Evolutionary conservation across 2,888 invertebrate genomes (phyloP).

Genomic region (Rutpela maculata): DNA sequence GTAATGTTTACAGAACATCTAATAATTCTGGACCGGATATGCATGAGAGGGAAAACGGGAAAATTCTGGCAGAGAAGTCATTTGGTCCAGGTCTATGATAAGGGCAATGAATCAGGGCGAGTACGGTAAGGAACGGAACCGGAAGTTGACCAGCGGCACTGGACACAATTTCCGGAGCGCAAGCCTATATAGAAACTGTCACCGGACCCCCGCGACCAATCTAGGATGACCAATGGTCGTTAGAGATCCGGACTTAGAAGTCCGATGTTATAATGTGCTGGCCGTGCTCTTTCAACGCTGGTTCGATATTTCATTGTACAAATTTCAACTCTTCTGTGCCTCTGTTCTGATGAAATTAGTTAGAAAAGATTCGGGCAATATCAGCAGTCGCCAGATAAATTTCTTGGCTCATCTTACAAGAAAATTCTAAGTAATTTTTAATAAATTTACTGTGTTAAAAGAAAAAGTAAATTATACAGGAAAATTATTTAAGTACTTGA

Average conservation of each 20-base stretch:
- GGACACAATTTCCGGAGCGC: conserved; percentile 74
- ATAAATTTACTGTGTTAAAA: not conserved
- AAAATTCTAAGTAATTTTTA: not conserved
- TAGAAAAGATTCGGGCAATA: not conserved
- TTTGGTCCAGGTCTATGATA: conserved; percentile 65
- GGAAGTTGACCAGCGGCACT: conserved; percentile 71
- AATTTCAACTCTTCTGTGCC: conserved; percentile 30
- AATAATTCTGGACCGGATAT: conserved; percentile 47
- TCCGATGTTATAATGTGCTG: conserved; percentile 48
- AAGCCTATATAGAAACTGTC: conserved; percentile 71
- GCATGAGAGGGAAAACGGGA: conserved; percentile 43
- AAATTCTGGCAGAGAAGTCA: conserved; percentile 56
- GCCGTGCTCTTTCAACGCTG: conserved; percentile 32
- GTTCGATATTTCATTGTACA: conserved; percentile 47
- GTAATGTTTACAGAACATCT: conserved; percentile 36
- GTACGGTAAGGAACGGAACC: conserved; percentile 70
- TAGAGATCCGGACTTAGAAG: conserved; percentile 68
- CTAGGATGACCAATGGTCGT: conserved; percentile 73
- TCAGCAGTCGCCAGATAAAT: not conserved
- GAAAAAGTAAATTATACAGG: no score
- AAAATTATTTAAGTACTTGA: no score
- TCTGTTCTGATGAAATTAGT: conserved; percentile 31
- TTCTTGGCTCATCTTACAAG: not conserved
- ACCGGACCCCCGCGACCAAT: conserved; percentile 70
- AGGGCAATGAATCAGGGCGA: conserved; percentile 66